phyloP scores from a whole-genome alignment of 1,140 invertebrate species.

The Caenorhabditis inopinata region DNA sequence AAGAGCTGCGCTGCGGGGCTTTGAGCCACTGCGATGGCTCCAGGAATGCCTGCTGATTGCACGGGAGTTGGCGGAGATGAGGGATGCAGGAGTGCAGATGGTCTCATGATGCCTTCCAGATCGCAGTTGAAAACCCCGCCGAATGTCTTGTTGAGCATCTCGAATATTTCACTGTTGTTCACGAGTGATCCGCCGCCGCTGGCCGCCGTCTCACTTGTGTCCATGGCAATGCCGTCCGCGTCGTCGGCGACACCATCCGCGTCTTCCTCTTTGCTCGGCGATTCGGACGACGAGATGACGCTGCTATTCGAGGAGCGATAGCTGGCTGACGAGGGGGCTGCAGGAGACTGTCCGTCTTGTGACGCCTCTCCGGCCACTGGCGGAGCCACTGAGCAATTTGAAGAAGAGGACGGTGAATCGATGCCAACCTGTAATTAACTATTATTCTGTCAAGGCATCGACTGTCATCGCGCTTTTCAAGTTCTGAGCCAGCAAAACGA shows the following conservation, averaged over 20 bases:
- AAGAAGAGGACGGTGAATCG: background rate
- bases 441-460: too few relatives aligned
- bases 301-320: slow-evolving; percentile 9
- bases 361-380: slow-evolving; percentile 26
- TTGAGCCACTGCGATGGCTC: slow-evolving; percentile 62
- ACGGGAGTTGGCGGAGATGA: slow-evolving; percentile 22
- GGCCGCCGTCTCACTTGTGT: background rate
- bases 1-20: slow-evolving; percentile 62
- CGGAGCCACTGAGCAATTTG: background rate
- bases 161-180: background rate
- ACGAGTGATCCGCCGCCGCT: slow-evolving; percentile 9
- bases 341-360: slow-evolving; percentile 38
- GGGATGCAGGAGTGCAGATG: background rate
- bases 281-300: slow-evolving; percentile 14
- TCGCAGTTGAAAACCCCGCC: slow-evolving; percentile 14
- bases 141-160: slow-evolving; percentile 18
- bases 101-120: slow-evolving; percentile 18
- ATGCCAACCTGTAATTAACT: background rate
- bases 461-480: too few relatives aligned
- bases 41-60: slow-evolving; percentile 49
- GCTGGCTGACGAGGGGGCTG: slow-evolving; percentile 30
- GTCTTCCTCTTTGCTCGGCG: slow-evolving; percentile 2
- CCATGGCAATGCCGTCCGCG: background rate
- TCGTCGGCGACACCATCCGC: background rate
- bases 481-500: too few relatives aligned